These are phyloP conservation scores for Paratrypauchen microcephalus DNA, from an alignment of 2,797 vertebrate species.

Conservation along the genomic window DNA sequence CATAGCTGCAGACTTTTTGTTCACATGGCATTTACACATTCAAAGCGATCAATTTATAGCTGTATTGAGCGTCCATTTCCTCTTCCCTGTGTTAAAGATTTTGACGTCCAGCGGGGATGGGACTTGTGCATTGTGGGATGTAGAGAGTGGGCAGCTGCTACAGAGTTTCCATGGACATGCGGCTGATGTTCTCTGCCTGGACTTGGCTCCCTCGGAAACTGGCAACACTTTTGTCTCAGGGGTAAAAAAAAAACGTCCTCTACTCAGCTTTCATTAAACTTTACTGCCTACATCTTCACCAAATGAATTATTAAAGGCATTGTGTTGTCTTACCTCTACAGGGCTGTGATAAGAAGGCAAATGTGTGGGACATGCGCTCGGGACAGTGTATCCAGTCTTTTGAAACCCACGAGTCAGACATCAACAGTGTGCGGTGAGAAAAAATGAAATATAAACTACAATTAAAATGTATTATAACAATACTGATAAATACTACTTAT, in stretches of 20 bases:
- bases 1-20: conserved; percentile 30
- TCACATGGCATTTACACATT: conserved; percentile 46
- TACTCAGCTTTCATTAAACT: neutral
- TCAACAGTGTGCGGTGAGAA: conserved; percentile 96
- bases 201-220: conserved; percentile 96
- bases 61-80: neutral
- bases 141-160: conserved; percentile 96
- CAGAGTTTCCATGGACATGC: conserved; percentile 99
- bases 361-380: conserved; percentile 98
- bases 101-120: conserved; percentile 97
- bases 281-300: neutral
- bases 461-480: no score
- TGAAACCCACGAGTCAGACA: conserved; percentile 97
- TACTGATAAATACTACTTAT: no score
- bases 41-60: conserved; percentile 45
- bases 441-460: neutral
- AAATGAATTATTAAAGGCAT: neutral
- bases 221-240: conserved; percentile 98
- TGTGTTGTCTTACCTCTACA: conserved; percentile 48
- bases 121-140: conserved; percentile 97
- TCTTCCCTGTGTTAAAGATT: conserved; percentile 77
- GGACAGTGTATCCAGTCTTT: conserved; percentile 98
- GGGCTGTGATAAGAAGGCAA: conserved; percentile 99
- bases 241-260: conserved; percentile 79
- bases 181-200: conserved; percentile 95